phyloP scores from a whole-genome alignment of 2,797 vertebrate species.

The Danio albolineatus region DNA sequence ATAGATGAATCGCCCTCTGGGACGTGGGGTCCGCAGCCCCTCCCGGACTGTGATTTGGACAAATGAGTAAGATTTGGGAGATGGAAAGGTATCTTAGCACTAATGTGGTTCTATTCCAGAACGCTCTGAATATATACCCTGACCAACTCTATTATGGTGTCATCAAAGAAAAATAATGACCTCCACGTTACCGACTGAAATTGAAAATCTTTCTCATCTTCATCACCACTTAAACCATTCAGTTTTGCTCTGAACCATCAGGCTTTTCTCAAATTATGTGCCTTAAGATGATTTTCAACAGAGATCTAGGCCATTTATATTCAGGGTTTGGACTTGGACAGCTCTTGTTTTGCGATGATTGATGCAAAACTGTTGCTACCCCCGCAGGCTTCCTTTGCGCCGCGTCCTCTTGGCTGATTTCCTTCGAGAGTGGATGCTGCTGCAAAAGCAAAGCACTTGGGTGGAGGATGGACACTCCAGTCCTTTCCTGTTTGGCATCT shows the following conservation, averaged over 20 bases:
- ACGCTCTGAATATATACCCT: constrained; percentile 55
- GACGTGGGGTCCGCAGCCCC: constrained; percentile 41
- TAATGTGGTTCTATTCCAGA: constrained; percentile 61
- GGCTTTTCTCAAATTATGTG: constrained; percentile 52
- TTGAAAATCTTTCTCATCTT: constrained; percentile 65
- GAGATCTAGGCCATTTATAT: constrained; percentile 49
- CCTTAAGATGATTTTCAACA: constrained; percentile 51
- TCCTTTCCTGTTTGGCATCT: constrained; percentile 50
- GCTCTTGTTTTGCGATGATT: constrained; percentile 38
- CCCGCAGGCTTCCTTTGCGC: constrained; percentile 15
- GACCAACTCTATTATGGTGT: constrained; percentile 62
- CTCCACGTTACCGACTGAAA: constrained; percentile 61
- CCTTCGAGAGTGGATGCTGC: constrained; percentile 40
- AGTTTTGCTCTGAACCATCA: constrained; percentile 49
- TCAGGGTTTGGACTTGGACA: constrained; percentile 29
- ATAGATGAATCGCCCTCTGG: constrained; percentile 59
- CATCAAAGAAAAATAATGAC: constrained; percentile 66
- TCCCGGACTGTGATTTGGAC: constrained; percentile 51
- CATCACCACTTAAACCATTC: constrained; percentile 60
- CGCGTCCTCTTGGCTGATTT: constrained; percentile 30
- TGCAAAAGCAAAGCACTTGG: constrained; percentile 53
- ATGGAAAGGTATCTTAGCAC: constrained; percentile 60
- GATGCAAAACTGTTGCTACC: constrained; percentile 6
- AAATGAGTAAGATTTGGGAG: constrained; percentile 57
- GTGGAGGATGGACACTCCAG: constrained; percentile 55